Evolutionary conservation across 2,797 vertebrate species (phyloP).

Genomic region (Pantherophis alleghaniensis): DNA sequence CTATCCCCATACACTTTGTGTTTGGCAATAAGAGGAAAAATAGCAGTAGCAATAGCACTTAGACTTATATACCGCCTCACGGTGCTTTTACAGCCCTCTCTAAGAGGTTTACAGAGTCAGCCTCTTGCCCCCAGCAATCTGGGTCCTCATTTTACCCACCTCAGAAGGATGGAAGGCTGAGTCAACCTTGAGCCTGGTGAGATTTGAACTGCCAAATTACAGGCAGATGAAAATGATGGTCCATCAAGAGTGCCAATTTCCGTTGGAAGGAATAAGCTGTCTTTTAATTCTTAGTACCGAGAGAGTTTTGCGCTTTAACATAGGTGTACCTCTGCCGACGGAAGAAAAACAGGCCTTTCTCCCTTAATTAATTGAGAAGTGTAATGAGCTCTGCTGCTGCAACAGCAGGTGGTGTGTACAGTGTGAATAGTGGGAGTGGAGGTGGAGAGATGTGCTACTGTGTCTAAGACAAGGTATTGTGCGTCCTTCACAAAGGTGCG

Average conservation of each 20-base stretch:
- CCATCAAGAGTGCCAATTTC: not conserved
- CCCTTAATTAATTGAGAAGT: conserved; percentile 24
- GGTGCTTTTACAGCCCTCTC: too few relatives aligned
- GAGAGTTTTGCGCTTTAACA: not conserved
- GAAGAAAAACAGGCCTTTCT: conserved; percentile 35
- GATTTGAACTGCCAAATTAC: too few relatives aligned
- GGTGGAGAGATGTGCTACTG: conserved; percentile 8
- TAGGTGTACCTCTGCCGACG: conserved; percentile 24
- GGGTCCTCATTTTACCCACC: too few relatives aligned
- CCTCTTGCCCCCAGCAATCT: too few relatives aligned
- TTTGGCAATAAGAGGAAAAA: not conserved
- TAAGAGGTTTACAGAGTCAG: too few relatives aligned
- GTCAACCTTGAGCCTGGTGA: too few relatives aligned
- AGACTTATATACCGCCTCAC: too few relatives aligned
- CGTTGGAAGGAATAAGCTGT: conserved; percentile 6
- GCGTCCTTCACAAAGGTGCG: not conserved
- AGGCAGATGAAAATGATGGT: not conserved
- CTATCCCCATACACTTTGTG: not conserved
- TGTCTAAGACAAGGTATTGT: not conserved
- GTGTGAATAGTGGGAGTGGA: conserved; percentile 38
- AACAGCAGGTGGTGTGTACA: conserved; percentile 31
- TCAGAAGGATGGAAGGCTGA: too few relatives aligned
- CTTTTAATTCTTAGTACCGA: conserved; percentile 13
- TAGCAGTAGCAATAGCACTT: too few relatives aligned
- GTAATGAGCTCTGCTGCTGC: conserved; percentile 42